Evolutionary conservation across 2,113 vertebrate species (phyloP).

Genomic region (Zeus faber): DNA sequence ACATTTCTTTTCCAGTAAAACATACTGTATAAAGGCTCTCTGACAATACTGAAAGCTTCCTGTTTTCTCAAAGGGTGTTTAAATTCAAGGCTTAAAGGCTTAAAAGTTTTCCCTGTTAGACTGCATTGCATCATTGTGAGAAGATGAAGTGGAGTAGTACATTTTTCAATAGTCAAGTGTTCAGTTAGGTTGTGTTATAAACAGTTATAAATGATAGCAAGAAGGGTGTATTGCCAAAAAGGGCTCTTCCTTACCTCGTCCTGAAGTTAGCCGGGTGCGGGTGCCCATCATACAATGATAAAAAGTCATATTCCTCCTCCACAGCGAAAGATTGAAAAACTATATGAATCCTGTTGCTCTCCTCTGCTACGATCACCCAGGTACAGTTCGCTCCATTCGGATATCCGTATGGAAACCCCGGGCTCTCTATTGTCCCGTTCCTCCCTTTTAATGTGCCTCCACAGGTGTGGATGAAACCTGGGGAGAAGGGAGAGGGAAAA

Average conservation of each 20-base stretch:
- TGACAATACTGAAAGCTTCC: too few relatives aligned
- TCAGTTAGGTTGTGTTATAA: too few relatives aligned
- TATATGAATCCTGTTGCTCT: slow-evolving; percentile 95
- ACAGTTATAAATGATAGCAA: too few relatives aligned
- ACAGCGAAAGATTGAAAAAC: slow-evolving; percentile 98
- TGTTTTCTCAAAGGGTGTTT: too few relatives aligned
- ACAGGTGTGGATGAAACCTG: slow-evolving; percentile 97
- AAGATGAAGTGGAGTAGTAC: too few relatives aligned
- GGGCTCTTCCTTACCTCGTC: slow-evolving; percentile 84
- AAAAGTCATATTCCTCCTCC: slow-evolving; percentile 99
- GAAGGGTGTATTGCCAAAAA: too few relatives aligned
- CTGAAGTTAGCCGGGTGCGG: slow-evolving; percentile 95
- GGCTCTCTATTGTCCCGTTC: slow-evolving; percentile 98
- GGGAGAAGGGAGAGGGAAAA: slow-evolving; percentile 29
- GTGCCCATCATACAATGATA: slow-evolving; percentile 96
- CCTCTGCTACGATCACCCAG: slow-evolving; percentile 96
- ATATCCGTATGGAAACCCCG: slow-evolving; percentile 98
- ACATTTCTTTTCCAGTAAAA: too few relatives aligned
- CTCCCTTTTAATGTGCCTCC: slow-evolving; percentile 96
- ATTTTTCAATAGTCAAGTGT: too few relatives aligned
- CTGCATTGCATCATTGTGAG: too few relatives aligned
- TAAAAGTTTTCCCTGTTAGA: too few relatives aligned
- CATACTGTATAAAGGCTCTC: too few relatives aligned
- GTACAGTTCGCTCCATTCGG: slow-evolving; percentile 99
- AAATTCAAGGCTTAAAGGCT: too few relatives aligned